phyloP scores from a whole-genome alignment of 2,888 invertebrate species.

The Temnothorax rugatulus region DNA sequence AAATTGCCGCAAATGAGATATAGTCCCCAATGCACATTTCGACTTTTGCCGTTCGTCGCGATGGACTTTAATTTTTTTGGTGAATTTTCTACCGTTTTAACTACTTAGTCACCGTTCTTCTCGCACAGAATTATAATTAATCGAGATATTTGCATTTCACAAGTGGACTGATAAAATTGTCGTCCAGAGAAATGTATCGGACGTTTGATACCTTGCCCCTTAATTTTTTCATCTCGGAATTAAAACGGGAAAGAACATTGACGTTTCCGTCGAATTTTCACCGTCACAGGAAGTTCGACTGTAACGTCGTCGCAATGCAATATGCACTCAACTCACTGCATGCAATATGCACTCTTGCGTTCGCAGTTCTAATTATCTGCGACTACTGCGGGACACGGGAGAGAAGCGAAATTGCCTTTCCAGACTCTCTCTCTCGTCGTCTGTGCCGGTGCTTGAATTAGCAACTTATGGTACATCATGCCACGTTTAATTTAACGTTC shows the following conservation, averaged over 20 bases:
- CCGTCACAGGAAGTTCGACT: conserved; percentile 39
- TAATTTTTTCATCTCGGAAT: background rate
- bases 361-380: conserved; percentile 60
- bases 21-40: conserved; percentile 23
- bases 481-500: conserved; percentile 52
- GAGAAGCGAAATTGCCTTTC: conserved; percentile 47
- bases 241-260: background rate
- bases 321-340: conserved; percentile 1
- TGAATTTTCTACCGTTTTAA: background rate
- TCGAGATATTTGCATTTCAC: background rate
- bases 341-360: conserved; percentile 55
- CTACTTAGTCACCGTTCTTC: background rate
- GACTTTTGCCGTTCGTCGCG: background rate
- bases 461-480: conserved; percentile 52
- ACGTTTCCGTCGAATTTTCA: conserved; percentile 39
- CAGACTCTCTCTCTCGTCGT: conserved; percentile 32
- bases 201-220: background rate
- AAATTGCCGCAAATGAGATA: conserved; percentile 27
- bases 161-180: background rate
- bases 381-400: conserved; percentile 34
- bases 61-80: background rate
- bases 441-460: conserved; percentile 46
- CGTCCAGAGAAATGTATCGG: background rate
- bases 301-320: conserved; percentile 18
- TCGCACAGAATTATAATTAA: background rate